phyloP scores from a whole-genome alignment of 2,888 invertebrate species.

The Anodontia alba region DNA sequence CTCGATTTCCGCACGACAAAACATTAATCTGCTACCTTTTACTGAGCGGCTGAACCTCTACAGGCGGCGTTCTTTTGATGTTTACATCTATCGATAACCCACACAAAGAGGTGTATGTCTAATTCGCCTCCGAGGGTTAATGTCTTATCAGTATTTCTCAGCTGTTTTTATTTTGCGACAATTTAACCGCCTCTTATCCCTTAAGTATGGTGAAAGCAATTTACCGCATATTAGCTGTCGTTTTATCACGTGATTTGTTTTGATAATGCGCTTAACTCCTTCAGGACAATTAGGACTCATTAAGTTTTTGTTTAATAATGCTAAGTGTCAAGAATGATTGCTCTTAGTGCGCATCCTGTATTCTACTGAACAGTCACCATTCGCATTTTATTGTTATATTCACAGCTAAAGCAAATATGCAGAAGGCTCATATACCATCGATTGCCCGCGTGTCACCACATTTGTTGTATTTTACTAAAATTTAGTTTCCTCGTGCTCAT shows the following conservation, averaged over 20 bases:
- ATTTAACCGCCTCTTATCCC: background rate
- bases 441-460: too few relatives aligned
- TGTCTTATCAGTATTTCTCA: slow-evolving; percentile 16
- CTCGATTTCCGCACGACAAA: background rate
- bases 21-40: slow-evolving; percentile 12
- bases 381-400: too few relatives aligned
- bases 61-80: slow-evolving; percentile 10
- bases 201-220: slow-evolving; percentile 1
- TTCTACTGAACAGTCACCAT: too few relatives aligned
- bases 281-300: slow-evolving; percentile 32
- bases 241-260: background rate
- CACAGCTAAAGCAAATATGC: too few relatives aligned
- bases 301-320: slow-evolving; percentile 21
- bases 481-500: too few relatives aligned
- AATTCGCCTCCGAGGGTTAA: slow-evolving; percentile 5
- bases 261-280: background rate
- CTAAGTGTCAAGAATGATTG: background rate
- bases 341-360: background rate
- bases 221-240: slow-evolving; percentile 16
- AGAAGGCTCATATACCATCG: too few relatives aligned
- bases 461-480: too few relatives aligned
- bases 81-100: background rate
- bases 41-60: background rate
- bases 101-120: slow-evolving; percentile 11
- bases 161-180: slow-evolving; percentile 6